These are phyloP conservation scores for Argynnis bischoffii DNA, from an alignment of 2,888 invertebrate species.

Conservation along the genomic window DNA sequence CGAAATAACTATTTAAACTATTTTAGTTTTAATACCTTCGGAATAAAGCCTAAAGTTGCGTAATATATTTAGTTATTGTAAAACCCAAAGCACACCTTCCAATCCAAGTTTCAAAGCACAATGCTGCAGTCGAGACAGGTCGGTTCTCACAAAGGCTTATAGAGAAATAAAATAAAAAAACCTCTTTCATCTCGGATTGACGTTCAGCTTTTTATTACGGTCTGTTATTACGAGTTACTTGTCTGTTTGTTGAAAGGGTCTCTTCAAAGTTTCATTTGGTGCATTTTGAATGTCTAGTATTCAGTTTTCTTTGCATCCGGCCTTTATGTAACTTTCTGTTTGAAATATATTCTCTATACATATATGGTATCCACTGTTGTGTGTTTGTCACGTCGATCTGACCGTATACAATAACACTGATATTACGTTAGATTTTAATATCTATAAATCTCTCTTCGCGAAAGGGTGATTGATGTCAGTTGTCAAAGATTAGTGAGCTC, in stretches of 20 bases:
- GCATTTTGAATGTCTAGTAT: constrained; percentile 27
- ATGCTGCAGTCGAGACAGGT: constrained; percentile 41
- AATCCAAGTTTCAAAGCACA: constrained; percentile 34
- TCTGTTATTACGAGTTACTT: constrained; percentile 51
- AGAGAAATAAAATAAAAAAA: constrained; percentile 48
- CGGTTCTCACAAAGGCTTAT: constrained; percentile 44
- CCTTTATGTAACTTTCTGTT: constrained; percentile 30
- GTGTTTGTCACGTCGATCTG: neutral
- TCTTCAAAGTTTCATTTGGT: constrained; percentile 35
- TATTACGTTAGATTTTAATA: constrained; percentile 6
- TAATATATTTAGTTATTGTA: constrained; percentile 4
- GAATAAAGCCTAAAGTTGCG: constrained; percentile 12
- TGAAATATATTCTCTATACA: neutral
- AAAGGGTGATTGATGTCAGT: neutral
- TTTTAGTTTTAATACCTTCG: neutral
- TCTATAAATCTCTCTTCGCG: constrained; percentile 1
- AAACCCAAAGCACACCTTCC: neutral
- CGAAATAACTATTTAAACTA: neutral
- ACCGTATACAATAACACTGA: neutral
- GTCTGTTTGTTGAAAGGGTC: constrained; percentile 36
- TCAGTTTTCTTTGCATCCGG: constrained; percentile 9
- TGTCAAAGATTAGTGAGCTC: constrained; percentile 10
- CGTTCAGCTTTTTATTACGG: constrained; percentile 49
- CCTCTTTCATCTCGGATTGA: constrained; percentile 55
- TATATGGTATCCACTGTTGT: constrained; percentile 1